Evolutionary conservation across 2,888 invertebrate species (phyloP), one percentile per base, ranked within the genome.

Genomic region (Cosmia pyralina): DNA sequence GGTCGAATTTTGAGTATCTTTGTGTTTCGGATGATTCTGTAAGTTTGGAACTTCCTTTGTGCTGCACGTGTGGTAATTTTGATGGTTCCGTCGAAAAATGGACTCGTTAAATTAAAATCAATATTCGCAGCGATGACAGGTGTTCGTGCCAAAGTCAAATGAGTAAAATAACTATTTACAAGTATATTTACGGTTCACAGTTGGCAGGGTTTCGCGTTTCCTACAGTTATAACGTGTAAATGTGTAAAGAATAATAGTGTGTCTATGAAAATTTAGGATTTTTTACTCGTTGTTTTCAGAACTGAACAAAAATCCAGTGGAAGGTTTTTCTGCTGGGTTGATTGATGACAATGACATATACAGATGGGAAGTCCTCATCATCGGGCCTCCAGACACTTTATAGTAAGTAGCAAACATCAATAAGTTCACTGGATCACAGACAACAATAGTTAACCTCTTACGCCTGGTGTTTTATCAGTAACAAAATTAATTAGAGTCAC

Each of bases 321-420:
- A 99, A 97, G 99, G 99, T 90, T 99, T 99, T 97, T 99, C 99
- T 96, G 99, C 99, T 96, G 99, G 99, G 90, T 97, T 99, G 90
- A 99, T 99, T 96, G 99, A 99, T 97, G 99, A 99, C 97, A 98
- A 99, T 97, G 99, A 99, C 96, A 99, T 99, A 95, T 99, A 99
- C 96, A 98, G 98, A 97, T 99, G 99, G 99, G 99, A 99, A 97
- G 99, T 99, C 90, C 98, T 99, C 90, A 99, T 99, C 94, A 99
- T 99, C 96, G 99, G 99, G 90, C 99, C 99, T 94, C 99, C 99
- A 93, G 99, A 99, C 96, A 99, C 99, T 85, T 97, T 99, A 90
- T 99, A 99, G 99, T 99, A 97, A 98, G 99, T 97, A 94, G 22
- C 58, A 60, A 75, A 58, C 10, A 58, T 52, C 63, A 53, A 13